phyloP scores from a whole-genome alignment of 2,797 vertebrate species.

The Labeo calbasu region DNA sequence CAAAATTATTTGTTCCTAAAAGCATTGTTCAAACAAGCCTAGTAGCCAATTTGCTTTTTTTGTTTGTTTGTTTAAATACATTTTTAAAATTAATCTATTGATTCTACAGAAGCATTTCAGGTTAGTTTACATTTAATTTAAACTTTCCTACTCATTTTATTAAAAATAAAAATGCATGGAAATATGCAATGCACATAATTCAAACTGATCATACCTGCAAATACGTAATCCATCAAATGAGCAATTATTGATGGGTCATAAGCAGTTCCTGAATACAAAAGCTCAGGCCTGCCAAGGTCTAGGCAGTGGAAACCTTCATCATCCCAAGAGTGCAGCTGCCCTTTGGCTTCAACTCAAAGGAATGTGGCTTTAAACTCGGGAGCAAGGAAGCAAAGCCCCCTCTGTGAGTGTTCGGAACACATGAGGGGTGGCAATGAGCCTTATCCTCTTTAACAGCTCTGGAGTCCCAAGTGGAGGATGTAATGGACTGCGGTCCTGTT shows the following conservation, averaged over 20 bases:
- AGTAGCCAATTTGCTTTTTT: not conserved
- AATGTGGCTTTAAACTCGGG: constrained; percentile 48
- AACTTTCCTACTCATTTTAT: not conserved
- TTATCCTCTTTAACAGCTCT: constrained; percentile 61
- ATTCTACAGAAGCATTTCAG: not conserved
- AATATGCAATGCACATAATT: not conserved
- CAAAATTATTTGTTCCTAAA: not conserved
- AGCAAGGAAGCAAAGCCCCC: constrained; percentile 30
- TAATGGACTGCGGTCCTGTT: constrained; percentile 48
- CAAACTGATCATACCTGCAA: not conserved
- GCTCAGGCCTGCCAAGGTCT: constrained; percentile 5
- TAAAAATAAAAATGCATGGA: not conserved
- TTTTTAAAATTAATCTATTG: not conserved
- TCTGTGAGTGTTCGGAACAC: constrained; percentile 45
- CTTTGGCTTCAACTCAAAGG: constrained; percentile 44
- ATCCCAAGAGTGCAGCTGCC: constrained; percentile 22
- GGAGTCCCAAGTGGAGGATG: constrained; percentile 52
- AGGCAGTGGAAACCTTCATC: constrained; percentile 41
- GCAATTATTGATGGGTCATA: not conserved
- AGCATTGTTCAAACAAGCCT: not conserved
- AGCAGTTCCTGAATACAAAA: not conserved
- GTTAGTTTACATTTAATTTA: not conserved
- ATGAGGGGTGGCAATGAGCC: constrained; percentile 53
- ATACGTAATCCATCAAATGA: not conserved
- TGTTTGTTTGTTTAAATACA: not conserved